Evolutionary conservation across 2,888 invertebrate species (phyloP), one percentile per base, ranked within the genome.

Genomic region (Thereva nobilitata): DNA sequence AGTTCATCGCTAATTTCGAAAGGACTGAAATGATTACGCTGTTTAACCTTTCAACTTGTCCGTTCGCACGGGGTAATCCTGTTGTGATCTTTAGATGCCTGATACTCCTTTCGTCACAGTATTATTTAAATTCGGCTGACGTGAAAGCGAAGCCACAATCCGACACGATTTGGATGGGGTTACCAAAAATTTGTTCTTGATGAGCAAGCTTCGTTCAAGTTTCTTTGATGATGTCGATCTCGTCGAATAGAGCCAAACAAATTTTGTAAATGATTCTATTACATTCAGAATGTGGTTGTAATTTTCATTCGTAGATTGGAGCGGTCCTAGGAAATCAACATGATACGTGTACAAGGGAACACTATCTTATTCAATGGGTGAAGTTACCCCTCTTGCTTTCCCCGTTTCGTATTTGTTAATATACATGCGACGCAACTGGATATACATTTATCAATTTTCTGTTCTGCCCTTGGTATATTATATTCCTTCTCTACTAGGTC

Each of bases 121-220:
- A 78, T 0, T 74, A 66, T 67, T 72, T n/a, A 65, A 80, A 79
- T 4, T 74, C 75, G 7, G 73, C 49, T 2, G 76, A 73, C 0
- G 75, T 77, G 66, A 79, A 80, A 5, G 79, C 77, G 4, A 75
- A 70, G 5, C 76, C 76, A 68, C 72, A 69, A 61, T 78, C 77
- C 0, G 76, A 72, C 2, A 79, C 73, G 4, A 78, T 73, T 42
- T 74, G 70, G 12, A n/a, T 59, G 7, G 77, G 77, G 67, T 75
- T 76, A 9, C 78, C 79, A 72, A 78, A 78, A n/a, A 49, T 71
- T 38, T 72, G 70, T 50, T 75, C 73, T 35, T 75, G 76, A 3
- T 56, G 23, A 8, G 5, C 8, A 1, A 49, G 3, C 61, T 34
- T 49, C 35, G 49, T 8, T 10, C 12, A 9, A 45, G 55, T 38